These are phyloP conservation scores for Macroglossus sobrinus DNA, from an alignment of 2,113 vertebrate genomes.

Conservation along the genomic window DNA sequence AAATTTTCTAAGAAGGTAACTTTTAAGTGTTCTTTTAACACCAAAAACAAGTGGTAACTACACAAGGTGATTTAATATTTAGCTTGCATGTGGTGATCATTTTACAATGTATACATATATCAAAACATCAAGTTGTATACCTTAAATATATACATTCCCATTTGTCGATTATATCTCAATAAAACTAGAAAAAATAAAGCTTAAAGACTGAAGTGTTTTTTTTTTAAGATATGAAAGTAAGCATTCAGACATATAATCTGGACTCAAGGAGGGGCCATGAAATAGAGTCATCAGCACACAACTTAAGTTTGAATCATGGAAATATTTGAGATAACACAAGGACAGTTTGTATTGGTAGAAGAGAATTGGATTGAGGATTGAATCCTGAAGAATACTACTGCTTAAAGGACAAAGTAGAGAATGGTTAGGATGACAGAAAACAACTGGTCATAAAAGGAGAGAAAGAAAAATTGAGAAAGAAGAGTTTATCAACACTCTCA, in stretches of 20 bases:
- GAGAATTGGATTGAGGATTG: not conserved
- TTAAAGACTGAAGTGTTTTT: not conserved
- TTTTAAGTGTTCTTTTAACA: not conserved
- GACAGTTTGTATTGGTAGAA: not conserved
- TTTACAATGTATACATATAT: not conserved
- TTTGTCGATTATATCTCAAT: not conserved
- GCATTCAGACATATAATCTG: not conserved
- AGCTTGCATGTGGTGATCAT: not conserved
- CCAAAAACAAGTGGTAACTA: not conserved
- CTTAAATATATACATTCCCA: not conserved
- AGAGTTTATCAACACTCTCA: not conserved
- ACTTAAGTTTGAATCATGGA: not conserved
- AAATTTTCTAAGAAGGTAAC: not conserved
- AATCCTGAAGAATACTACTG: not conserved
- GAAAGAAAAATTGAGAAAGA: not conserved
- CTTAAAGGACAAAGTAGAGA: not conserved
- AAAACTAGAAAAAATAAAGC: not conserved
- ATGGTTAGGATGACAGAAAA: not conserved
- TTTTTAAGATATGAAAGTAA: not conserved
- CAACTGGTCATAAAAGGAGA: not conserved
- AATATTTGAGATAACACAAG: not conserved
- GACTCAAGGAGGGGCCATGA: not conserved
- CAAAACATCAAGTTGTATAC: not conserved
- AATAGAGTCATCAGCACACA: not conserved
- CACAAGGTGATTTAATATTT: not conserved